A percentile compares a stretch with the other conserved stretches of the same genome.
These are phyloP conservation scores for Neosilurus hyrtlii DNA, from an alignment of 2,797 vertebrate genomes.

Conservation along the genomic window DNA sequence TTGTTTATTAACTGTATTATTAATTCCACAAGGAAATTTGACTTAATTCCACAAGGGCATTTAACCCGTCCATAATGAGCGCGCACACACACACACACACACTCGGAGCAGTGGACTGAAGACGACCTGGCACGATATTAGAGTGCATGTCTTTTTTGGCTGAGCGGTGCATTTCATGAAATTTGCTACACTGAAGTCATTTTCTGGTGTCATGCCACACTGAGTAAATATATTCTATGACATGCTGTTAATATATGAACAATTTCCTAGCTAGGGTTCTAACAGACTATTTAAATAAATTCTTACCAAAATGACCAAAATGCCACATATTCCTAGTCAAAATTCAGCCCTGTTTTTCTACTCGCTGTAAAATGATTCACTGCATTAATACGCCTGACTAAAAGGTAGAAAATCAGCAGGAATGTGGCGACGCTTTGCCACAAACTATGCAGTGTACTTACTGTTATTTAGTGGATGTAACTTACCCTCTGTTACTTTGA, in stretches of 20 bases:
- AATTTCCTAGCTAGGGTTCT: background rate
- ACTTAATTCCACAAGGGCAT: too few species aligned
- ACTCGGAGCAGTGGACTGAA: too few species aligned
- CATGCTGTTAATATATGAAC: background rate
- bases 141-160: too few species aligned
- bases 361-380: background rate
- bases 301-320: background rate
- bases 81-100: too few species aligned
- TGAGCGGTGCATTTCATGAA: too few species aligned
- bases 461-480: background rate
- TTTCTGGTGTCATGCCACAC: too few species aligned
- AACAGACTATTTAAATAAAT: background rate
- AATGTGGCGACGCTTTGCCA: background rate
- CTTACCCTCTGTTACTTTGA: conserved; percentile 56
- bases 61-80: too few species aligned
- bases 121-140: too few species aligned
- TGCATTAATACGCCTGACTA: background rate
- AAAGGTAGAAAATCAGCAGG: background rate
- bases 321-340: background rate
- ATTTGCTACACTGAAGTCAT: too few species aligned
- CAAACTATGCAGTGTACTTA: background rate
- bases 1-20: too few species aligned
- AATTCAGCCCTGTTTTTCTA: background rate
- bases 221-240: too few species aligned
- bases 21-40: too few species aligned